Conservation (phyloP, 2,797 vertebrate species). For the Thripadectes ignobilis region DNA sequence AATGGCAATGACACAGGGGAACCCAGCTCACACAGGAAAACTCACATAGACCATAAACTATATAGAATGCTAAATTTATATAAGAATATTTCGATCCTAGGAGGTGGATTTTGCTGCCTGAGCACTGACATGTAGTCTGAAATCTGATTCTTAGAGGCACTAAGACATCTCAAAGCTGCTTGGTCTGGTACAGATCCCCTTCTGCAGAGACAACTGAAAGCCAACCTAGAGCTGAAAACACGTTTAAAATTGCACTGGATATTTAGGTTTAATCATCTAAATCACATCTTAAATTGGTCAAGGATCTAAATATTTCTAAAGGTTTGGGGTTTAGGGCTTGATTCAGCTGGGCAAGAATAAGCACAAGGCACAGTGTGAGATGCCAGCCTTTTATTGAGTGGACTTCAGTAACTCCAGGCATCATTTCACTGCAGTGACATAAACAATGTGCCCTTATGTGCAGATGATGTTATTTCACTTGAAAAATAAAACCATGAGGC, state of each 20-base stretch:
- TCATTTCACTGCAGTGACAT: background rate
- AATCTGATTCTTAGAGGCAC: background rate
- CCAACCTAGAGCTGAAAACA: background rate
- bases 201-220: background rate
- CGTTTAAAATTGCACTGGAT: background rate
- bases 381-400: background rate
- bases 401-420: background rate
- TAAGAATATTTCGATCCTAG: background rate
- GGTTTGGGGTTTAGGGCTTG: background rate
- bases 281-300: background rate
- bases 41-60: background rate
- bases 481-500: background rate
- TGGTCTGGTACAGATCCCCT: fast-evolving
- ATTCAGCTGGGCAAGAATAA: background rate
- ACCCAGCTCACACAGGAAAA: background rate
- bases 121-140: background rate
- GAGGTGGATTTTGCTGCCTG: background rate
- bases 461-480: background rate
- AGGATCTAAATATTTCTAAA: background rate
- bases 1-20: background rate
- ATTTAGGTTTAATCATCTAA: background rate
- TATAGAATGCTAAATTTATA: fast-evolving
- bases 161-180: background rate
- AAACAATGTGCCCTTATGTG: background rate
- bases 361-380: background rate